A percentile compares a stretch with the other conserved stretches of the same genome.
Conservation (phyloP, 2,113 vertebrate genomes). For the Pitta sordida region DNA sequence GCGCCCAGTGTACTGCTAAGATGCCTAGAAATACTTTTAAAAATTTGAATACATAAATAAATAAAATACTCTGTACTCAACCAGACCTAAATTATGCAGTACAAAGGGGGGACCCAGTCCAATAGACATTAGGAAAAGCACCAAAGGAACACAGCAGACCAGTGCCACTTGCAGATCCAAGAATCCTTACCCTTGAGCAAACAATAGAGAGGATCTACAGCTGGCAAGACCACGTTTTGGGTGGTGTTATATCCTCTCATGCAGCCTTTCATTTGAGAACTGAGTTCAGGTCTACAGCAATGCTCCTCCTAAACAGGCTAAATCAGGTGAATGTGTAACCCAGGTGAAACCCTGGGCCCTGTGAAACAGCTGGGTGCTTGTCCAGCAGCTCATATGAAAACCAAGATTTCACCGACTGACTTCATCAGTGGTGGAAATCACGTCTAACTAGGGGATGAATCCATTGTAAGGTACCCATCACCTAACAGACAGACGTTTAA, state of each 20-base stretch:
- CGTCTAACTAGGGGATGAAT: background rate
- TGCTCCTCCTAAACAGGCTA: background rate
- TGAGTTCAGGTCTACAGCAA: background rate
- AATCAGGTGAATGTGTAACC: background rate
- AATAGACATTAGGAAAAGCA: background rate
- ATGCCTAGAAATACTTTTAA: slow-evolving; percentile 39
- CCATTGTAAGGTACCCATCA: background rate
- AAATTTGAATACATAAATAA: slow-evolving; percentile 61
- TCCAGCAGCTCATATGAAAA: background rate
- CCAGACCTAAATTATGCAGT: slow-evolving; percentile 34
- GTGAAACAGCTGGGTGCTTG: fast-evolving
- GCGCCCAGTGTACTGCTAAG: background rate
- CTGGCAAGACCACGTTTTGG: background rate
- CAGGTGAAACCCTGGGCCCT: background rate
- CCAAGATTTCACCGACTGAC: background rate
- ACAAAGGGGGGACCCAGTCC: background rate
- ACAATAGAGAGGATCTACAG: background rate
- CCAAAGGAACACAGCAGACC: background rate
- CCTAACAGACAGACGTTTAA: slow-evolving; percentile 13
- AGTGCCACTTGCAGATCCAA: background rate
- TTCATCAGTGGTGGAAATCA: background rate
- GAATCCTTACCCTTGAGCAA: background rate
- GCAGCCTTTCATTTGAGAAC: background rate
- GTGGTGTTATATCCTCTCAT: background rate
- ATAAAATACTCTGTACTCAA: slow-evolving; percentile 37